A percentile compares a stretch with the other conserved stretches of the same genome.
Evolutionary conservation across 2,797 vertebrate species (phyloP).

Genomic region (Eulemur albifrons): DNA sequence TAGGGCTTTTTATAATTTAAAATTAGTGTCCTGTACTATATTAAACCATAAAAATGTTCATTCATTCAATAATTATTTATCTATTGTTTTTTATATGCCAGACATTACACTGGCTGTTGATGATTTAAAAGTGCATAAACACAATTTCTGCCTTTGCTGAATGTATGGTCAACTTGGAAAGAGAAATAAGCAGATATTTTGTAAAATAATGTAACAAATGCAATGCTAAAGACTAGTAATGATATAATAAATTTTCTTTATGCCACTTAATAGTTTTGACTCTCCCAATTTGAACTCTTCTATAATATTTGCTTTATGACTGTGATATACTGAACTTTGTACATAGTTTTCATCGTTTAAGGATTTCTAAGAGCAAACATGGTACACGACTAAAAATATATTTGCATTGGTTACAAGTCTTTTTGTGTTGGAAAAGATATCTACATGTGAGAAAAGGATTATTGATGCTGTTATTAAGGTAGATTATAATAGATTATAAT

Average conservation of each 20-base stretch:
- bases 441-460: not conserved
- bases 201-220: not conserved
- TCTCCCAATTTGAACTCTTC: not conserved
- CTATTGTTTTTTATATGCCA: not conserved
- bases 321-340: not conserved
- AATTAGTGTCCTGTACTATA: not conserved
- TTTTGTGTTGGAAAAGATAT: not conserved
- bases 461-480: not conserved
- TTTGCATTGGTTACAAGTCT: not conserved
- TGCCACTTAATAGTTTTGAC: not conserved
- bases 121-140: not conserved
- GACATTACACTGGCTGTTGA: not conserved
- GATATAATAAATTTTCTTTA: not conserved
- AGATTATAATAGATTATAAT: not conserved
- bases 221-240: not conserved
- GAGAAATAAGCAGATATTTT: not conserved
- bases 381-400: not conserved
- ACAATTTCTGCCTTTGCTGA: not conserved
- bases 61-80: not conserved
- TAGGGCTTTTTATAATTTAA: not conserved
- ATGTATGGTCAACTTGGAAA: not conserved
- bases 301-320: not conserved
- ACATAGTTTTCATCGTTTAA: not conserved
- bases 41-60: not conserved
- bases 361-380: not conserved